Conservation (phyloP, 1,140 invertebrate genomes). For the Bombus picipes region DNA sequence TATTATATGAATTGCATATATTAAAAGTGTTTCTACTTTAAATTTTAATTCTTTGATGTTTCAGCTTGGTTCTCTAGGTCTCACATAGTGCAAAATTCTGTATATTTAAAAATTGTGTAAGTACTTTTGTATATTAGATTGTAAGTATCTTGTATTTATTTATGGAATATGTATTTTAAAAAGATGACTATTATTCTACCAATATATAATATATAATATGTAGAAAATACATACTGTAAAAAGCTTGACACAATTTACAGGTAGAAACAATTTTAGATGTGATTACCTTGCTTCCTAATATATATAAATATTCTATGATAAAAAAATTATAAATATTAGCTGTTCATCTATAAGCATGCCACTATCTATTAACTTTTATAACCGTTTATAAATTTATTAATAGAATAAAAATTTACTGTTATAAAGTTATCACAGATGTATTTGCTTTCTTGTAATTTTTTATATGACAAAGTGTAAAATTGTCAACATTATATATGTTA, state of each 20-base stretch:
- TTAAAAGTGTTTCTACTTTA: neutral
- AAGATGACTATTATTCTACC: constrained; percentile 2
- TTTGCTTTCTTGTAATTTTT: constrained; percentile 6
- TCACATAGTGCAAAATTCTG: constrained; percentile 59
- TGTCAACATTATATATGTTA: constrained; percentile 40
- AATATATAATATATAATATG: constrained; percentile 35
- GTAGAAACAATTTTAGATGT: neutral
- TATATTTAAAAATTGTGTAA: constrained; percentile 49
- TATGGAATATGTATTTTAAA: constrained; percentile 20
- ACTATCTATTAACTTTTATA: constrained; percentile 42
- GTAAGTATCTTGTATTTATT: constrained; percentile 51
- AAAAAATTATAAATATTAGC: constrained; percentile 19
- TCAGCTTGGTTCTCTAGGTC: constrained; percentile 78
- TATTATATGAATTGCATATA: neutral
- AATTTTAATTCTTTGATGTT: constrained; percentile 51
- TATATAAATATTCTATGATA: neutral
- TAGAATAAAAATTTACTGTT: constrained; percentile 35
- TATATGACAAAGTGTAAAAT: constrained; percentile 3
- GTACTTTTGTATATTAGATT: constrained; percentile 55
- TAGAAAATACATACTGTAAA: constrained; percentile 36
- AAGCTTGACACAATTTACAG: constrained; percentile 36
- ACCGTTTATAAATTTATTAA: constrained; percentile 38
- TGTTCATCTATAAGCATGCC: constrained; percentile 22
- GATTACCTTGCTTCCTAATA: constrained; percentile 31
- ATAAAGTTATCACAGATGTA: constrained; percentile 17